Base-by-base conservation (phyloP, 2,888 invertebrate species). In the Lampropteryx suffumata region DNA sequence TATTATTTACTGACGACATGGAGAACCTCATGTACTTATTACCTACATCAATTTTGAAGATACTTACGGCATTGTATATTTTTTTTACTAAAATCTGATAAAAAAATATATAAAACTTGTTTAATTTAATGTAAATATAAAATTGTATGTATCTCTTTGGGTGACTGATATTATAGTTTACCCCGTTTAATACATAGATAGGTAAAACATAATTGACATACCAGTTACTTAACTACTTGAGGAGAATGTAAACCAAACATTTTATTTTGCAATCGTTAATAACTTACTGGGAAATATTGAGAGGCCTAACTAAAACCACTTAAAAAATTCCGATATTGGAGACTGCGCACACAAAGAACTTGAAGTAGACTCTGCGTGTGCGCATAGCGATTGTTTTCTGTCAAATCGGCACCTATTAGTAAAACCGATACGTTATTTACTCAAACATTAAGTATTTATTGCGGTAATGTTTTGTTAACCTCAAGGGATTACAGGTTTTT, bases 391-490 rank as follows among this genome's bases (percentile, higher is more conserved):
- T 82, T 80, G 81, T 85, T 80, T 80, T 74, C 73, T 77, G 73
- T 76, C 70, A 73, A 75, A 77, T 83, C 84, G 69, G 77, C 84
- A 80, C 81, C 79, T 84, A 84, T 84, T 84, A 87, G 81, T 84
- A 61, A 74, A 73, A 73, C 54, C 67, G 67, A 70, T 72, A 71
- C 61, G 64, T 62, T 82, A 67, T 86, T 84, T 83, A 72, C 74
- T 71, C 65, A 71, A 59, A 65, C 73, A 76, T 79, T 76, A 82
- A 84, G 78, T 83, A 84, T 82, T 79, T 79, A 79, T 86, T 84
- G 80, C 85, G 84, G 68, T 73, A 73, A 73, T 87, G 79, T 87
- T 87, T 73, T 84, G 73, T 86, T 88, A 87, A 88, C 88, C 88
- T 87, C 84, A 82, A 80, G 81, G 77, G 81, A 85, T 80, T 80